Evolutionary conservation across 1,140 invertebrate genomes (phyloP), one percentile per base, ranked within the genome.

Genomic region (Eciton burchellii): DNA sequence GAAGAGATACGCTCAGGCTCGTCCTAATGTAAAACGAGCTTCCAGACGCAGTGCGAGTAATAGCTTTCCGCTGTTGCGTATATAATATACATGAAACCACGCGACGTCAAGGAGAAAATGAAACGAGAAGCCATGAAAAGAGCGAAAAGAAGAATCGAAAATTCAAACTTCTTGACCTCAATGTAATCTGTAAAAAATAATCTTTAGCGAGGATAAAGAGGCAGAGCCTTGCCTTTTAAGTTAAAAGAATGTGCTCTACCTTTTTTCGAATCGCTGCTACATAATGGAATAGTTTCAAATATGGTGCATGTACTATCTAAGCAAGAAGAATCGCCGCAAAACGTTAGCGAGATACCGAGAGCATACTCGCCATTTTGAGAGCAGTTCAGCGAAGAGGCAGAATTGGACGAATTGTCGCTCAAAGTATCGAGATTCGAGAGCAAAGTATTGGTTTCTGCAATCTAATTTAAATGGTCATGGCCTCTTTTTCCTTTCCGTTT

Each of bases 61-160:
- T 79, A 57, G 74, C 74, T 79, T 79, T 70, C 52, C 49, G 24
- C 49, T 79, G 74, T 79, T 70, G 43, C 21, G 4, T 70, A 12
- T 68, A 77, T 45, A 70, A 70, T 56, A 79, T 79, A 63, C 35
- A 79, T 57, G 63, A 79, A 6, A 16, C 52, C 41, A 1, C 21
- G 16, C 26, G 26, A 66, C 14, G 5, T 70, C 16, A 19, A 68
- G 49, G 41, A 57, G n/a, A 57, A 52, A 54, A n/a, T 12, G 19
- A 76, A 56, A 79, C 16, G 14, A 54, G 11, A 16, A 41, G 3
- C 1, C 0, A n/a, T 4, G 5, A 12, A 76, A 43, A 9, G 1
- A 19, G 24, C 21, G n/a, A 12, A 66, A 14, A 12, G n/a, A 76
- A 11, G 4, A 35, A 24, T 21, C n/a, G 49, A 16, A 12, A 24